Conservation (phyloP, 2,888 invertebrate genomes). For the Conchocele bisecta region DNA sequence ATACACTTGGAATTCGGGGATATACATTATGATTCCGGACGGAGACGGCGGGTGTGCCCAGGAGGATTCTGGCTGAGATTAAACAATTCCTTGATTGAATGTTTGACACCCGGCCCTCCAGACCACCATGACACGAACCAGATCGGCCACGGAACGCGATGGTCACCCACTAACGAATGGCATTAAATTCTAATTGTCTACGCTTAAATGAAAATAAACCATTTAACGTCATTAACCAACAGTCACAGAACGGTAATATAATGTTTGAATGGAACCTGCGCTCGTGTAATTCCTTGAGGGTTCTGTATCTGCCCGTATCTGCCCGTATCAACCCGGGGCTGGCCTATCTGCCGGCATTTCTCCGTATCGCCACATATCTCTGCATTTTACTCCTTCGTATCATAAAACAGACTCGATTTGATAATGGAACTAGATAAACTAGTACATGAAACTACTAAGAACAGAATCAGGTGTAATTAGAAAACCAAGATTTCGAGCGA, state of each 20-base stretch:
- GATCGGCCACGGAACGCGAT: too few species aligned
- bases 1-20: too few species aligned
- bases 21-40: too few species aligned
- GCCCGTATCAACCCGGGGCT: conserved; percentile 6
- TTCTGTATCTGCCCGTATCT: too few species aligned
- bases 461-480: conserved; percentile 10
- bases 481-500: conserved; percentile 8
- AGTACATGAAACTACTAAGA: not conserved
- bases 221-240: conserved; percentile 32
- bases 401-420: conserved; percentile 37
- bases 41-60: too few species aligned
- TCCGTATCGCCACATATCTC: conserved; percentile 36
- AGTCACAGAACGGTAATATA: conserved; percentile 21
- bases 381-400: conserved; percentile 32
- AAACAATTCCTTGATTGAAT: too few species aligned
- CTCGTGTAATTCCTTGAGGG: too few species aligned
- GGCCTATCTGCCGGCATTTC: conserved; percentile 37
- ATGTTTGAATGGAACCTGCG: conserved; percentile 1
- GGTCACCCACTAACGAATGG: too few species aligned
- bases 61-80: too few species aligned
- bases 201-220: conserved; percentile 24
- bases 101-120: too few species aligned
- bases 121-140: too few species aligned
- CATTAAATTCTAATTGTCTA: conserved; percentile 3
- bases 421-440: conserved; percentile 2